Percentiles rank a stretch among this genome's conserved stretches.
Conservation (phyloP, 2,888 invertebrate genomes). For the Aromia moschata region DNA sequence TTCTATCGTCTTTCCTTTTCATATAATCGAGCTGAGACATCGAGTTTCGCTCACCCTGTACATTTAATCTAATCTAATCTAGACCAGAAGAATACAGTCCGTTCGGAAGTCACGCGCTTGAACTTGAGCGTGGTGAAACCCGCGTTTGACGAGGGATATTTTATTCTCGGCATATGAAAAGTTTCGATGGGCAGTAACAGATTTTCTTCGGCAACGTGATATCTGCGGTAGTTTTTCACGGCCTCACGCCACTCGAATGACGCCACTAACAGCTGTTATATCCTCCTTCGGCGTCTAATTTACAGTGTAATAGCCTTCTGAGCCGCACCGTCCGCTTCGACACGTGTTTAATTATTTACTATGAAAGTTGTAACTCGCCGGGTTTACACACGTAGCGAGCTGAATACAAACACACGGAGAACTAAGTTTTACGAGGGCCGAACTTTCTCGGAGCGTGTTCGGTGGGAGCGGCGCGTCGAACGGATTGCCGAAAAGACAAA, state of each 20-base stretch:
- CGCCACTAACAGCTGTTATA: background rate
- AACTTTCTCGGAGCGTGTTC: slow-evolving; percentile 4
- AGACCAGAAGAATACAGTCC: too few species aligned
- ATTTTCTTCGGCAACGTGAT: background rate
- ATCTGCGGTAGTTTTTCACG: background rate
- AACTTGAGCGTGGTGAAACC: too few species aligned
- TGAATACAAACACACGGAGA: slow-evolving; percentile 32
- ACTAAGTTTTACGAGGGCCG: slow-evolving; percentile 5
- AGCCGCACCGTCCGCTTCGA: slow-evolving; percentile 24
- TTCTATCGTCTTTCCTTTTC: too few species aligned
- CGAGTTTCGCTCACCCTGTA: too few species aligned
- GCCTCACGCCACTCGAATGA: background rate
- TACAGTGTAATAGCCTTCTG: slow-evolving; percentile 8
- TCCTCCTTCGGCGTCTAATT: slow-evolving; percentile 3
- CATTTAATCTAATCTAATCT: too few species aligned
- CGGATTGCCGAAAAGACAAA: too few species aligned
- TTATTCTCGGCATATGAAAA: too few species aligned
- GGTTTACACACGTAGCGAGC: slow-evolving; percentile 28
- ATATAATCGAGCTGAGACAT: too few species aligned
- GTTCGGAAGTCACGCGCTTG: too few species aligned
- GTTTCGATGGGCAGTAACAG: too few species aligned
- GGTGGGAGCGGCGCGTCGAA: too few species aligned
- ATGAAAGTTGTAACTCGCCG: slow-evolving; percentile 29
- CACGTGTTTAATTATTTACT: slow-evolving; percentile 40
- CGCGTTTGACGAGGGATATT: too few species aligned